These are phyloP conservation scores for Montipora foliosa DNA, from an alignment of 64 coral and sea anemone species.

Conservation along the genomic window DNA sequence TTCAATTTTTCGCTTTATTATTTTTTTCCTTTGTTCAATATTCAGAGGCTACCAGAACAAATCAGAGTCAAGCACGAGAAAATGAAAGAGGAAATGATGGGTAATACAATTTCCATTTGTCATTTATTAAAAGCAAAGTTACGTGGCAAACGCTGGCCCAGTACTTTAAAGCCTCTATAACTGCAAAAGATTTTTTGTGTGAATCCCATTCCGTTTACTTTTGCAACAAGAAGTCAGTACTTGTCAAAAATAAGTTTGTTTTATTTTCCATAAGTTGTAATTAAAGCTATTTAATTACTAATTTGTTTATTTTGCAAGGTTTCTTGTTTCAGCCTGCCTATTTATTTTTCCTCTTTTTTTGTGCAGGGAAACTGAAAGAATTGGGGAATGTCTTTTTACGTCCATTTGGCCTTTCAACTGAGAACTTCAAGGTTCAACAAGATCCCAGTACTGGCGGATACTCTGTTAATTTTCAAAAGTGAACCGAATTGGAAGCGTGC, in stretches of 20 bases:
- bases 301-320: neutral
- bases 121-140: neutral
- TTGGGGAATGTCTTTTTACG: constrained; percentile 97
- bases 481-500: neutral
- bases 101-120: constrained; percentile 16
- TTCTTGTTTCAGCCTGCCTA: no score
- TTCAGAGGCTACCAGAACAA: constrained; percentile 94
- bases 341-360: neutral
- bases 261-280: no score
- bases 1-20: neutral
- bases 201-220: no score
- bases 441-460: constrained; percentile 94
- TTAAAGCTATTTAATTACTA: no score
- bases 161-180: no score
- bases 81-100: constrained; percentile 99
- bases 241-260: no score
- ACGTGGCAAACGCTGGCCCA: no score
- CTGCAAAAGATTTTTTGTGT: no score
- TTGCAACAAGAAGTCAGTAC: no score
- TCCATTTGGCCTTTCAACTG: constrained; percentile 96
- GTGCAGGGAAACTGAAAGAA: constrained; percentile 95
- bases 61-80: constrained; percentile 98
- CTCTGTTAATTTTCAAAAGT: constrained; percentile 94
- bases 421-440: constrained; percentile 97
- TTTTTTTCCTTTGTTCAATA: neutral